Evolutionary conservation across 2,888 invertebrate species (phyloP).

Genomic region (Microctonus aethiopoides): DNA sequence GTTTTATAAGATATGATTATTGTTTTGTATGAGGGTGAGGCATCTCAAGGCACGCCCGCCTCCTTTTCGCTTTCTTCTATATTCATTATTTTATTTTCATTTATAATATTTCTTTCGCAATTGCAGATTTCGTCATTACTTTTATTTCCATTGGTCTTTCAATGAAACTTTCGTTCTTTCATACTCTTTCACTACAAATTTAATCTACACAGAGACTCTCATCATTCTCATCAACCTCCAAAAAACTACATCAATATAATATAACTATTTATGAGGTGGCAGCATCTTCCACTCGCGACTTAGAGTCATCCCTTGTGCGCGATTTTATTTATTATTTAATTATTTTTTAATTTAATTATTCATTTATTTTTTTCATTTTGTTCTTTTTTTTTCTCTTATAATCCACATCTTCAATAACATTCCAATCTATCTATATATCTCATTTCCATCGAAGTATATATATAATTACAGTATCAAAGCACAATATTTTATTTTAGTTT

Average conservation of each 20-base stretch:
- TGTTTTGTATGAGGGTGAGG: constrained; percentile 60
- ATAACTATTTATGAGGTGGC: constrained; percentile 23
- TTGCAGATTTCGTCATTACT: background rate
- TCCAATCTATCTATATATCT: background rate
- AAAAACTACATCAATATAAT: constrained; percentile 3
- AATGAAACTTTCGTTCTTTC: background rate
- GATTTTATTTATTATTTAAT: constrained; percentile 24
- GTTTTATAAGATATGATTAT: constrained; percentile 59
- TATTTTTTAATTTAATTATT: background rate
- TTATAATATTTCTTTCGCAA: background rate
- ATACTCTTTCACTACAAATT: constrained; percentile 1
- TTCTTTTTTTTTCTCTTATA: too few relatives aligned
- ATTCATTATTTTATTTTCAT: background rate
- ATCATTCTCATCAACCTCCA: background rate
- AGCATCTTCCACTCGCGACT: constrained; percentile 25
- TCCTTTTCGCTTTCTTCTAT: constrained; percentile 34
- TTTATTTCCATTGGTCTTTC: background rate
- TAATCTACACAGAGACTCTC: background rate
- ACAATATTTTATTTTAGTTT: background rate
- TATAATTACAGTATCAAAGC: background rate
- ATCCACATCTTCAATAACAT: background rate
- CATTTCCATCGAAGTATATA: background rate
- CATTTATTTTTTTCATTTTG: background rate
- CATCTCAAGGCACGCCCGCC: constrained; percentile 63
- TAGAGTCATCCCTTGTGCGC: constrained; percentile 31